Evolutionary conservation across 30 jellyfish, hydroid and myxozoan species (phyloP).

Genomic region (Nemopilema nomurai): DNA sequence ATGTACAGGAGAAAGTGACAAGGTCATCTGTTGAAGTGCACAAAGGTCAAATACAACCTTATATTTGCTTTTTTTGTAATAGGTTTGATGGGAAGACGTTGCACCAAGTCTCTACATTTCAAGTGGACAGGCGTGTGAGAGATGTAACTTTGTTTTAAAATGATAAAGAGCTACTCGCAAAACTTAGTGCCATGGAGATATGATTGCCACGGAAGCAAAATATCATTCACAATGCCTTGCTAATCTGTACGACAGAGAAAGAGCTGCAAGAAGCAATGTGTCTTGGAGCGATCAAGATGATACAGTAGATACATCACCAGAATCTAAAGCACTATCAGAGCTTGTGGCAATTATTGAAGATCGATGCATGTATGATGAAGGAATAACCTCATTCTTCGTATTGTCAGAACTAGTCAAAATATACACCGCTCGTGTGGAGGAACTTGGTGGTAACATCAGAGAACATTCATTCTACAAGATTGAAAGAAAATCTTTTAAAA

Average conservation of each 20-base stretch:
- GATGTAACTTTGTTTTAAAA: slow-evolving; percentile 4
- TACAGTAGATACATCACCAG: slow-evolving; percentile 21
- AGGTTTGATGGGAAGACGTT: slow-evolving; percentile 29
- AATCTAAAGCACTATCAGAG: slow-evolving; percentile 36
- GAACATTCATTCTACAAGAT: slow-evolving; percentile 13
- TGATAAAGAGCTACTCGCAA: slow-evolving; percentile 38
- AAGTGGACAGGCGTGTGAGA: slow-evolving; percentile 18
- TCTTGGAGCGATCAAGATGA: slow-evolving; percentile 7
- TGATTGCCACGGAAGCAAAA: slow-evolving; percentile 22
- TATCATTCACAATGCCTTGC: slow-evolving; percentile 30
- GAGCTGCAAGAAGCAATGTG: slow-evolving; percentile 17
- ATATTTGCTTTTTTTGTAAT: slow-evolving; percentile 28
- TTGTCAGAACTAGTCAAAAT: slow-evolving; percentile 20
- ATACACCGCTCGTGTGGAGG: slow-evolving; percentile 20
- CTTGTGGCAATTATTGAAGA: slow-evolving; percentile 7
- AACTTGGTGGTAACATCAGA: slow-evolving; percentile 8
- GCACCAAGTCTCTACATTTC: slow-evolving; percentile 19
- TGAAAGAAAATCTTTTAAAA: background rate
- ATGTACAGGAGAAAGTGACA: slow-evolving; percentile 23
- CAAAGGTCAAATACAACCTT: slow-evolving; percentile 31
- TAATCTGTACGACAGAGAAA: slow-evolving; percentile 18
- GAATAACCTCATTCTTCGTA: slow-evolving; percentile 11
- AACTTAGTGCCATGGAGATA: slow-evolving; percentile 38
- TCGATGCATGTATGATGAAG: slow-evolving; percentile 21
- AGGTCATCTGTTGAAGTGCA: slow-evolving; percentile 37